These are phyloP conservation scores for Pseudonaja textilis DNA, from an alignment of 2,113 vertebrate genomes.

Conservation along the genomic window DNA sequence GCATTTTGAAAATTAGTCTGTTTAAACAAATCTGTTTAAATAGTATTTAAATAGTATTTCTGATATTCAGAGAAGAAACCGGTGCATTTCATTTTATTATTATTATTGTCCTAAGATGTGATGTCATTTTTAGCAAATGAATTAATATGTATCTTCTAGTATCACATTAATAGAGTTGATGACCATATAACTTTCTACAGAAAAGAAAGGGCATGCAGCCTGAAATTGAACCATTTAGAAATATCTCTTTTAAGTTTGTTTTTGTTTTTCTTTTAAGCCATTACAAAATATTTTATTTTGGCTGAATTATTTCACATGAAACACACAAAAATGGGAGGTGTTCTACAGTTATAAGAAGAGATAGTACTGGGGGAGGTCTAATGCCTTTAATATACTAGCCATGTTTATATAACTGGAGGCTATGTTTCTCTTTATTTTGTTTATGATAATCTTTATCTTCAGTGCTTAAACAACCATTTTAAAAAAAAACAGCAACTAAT, in stretches of 20 bases:
- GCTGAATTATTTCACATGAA: neutral
- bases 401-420: neutral
- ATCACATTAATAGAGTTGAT: neutral
- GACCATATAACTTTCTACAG: neutral
- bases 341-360: neutral
- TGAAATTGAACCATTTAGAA: neutral
- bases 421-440: neutral
- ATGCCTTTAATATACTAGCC: neutral
- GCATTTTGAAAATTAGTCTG: neutral
- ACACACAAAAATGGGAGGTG: neutral
- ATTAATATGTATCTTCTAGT: neutral
- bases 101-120: neutral
- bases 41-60: neutral
- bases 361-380: neutral
- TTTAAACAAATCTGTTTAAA: neutral
- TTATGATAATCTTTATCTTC: neutral
- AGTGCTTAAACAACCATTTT: neutral
- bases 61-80: neutral
- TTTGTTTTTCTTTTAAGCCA: neutral
- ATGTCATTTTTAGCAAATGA: neutral
- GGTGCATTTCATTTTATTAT: slow-evolving; percentile 36
- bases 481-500: neutral
- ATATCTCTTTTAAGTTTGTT: neutral
- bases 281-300: neutral
- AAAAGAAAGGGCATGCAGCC: neutral